A percentile compares a stretch with the other conserved stretches of the same genome.
Conservation (phyloP, 2,113 vertebrate genomes). For the Nannospalax galili region DNA sequence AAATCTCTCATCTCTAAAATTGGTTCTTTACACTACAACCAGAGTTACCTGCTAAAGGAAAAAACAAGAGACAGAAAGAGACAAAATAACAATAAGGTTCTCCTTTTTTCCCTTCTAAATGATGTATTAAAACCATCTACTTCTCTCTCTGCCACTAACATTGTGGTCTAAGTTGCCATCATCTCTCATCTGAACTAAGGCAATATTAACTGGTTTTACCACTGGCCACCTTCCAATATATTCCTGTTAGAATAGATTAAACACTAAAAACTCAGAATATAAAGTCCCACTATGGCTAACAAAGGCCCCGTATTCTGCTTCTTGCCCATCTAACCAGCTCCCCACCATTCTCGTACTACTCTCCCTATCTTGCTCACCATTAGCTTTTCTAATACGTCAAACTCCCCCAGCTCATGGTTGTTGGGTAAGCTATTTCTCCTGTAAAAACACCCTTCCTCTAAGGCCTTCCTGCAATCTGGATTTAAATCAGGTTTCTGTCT, state of each 20-base stretch:
- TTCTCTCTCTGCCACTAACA: background rate
- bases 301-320: background rate
- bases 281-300: background rate
- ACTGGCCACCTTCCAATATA: background rate
- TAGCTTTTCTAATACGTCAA: background rate
- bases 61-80: background rate
- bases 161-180: background rate
- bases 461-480: background rate
- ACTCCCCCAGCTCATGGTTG: background rate
- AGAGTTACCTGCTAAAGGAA: slow-evolving; percentile 42
- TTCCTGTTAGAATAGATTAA: background rate
- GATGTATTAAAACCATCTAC: background rate
- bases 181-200: background rate
- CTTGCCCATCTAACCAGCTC: background rate
- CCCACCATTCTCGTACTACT: background rate
- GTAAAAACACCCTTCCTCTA: background rate
- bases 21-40: background rate
- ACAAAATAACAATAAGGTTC: background rate
- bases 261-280: background rate
- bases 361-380: background rate
- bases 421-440: background rate
- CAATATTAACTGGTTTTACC: background rate
- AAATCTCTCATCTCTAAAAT: background rate
- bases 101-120: background rate
- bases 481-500: slow-evolving; percentile 12